These are phyloP conservation scores for Portevinia maculata DNA, from an alignment of 2,888 invertebrate genomes.

Conservation along the genomic window DNA sequence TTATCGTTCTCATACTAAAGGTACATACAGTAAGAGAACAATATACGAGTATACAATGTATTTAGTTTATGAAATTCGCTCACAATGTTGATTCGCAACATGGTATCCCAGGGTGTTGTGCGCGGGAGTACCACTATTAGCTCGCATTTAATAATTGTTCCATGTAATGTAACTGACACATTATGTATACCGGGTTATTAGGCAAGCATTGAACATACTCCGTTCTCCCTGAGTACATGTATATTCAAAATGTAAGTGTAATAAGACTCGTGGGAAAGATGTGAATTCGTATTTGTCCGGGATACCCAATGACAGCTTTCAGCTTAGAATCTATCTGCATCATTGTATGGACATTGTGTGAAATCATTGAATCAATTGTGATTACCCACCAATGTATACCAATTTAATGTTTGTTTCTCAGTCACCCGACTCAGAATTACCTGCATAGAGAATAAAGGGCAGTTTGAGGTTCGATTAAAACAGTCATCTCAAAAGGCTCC, in stretches of 20 bases:
- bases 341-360: too few relatives aligned
- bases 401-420: too few relatives aligned
- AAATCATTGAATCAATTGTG: too few relatives aligned
- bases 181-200: constrained; percentile 16
- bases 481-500: too few relatives aligned
- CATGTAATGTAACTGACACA: constrained; percentile 10
- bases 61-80: constrained; percentile 19
- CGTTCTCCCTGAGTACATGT: background rate
- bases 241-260: background rate
- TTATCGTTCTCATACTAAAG: constrained; percentile 13
- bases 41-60: background rate
- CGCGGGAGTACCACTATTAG: constrained; percentile 34
- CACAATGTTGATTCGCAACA: background rate
- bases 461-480: too few relatives aligned
- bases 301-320: too few relatives aligned
- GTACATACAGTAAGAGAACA: background rate
- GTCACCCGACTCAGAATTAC: too few relatives aligned
- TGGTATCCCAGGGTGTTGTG: background rate
- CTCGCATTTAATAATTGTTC: constrained; percentile 47
- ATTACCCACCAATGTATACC: too few relatives aligned
- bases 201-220: constrained; percentile 7
- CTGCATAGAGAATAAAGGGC: too few relatives aligned
- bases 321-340: too few relatives aligned
- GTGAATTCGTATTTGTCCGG: background rate
- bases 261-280: background rate